These are phyloP conservation scores for Scrobipalpa atriplicella DNA, from an alignment of 2,888 invertebrate genomes.

Conservation along the genomic window DNA sequence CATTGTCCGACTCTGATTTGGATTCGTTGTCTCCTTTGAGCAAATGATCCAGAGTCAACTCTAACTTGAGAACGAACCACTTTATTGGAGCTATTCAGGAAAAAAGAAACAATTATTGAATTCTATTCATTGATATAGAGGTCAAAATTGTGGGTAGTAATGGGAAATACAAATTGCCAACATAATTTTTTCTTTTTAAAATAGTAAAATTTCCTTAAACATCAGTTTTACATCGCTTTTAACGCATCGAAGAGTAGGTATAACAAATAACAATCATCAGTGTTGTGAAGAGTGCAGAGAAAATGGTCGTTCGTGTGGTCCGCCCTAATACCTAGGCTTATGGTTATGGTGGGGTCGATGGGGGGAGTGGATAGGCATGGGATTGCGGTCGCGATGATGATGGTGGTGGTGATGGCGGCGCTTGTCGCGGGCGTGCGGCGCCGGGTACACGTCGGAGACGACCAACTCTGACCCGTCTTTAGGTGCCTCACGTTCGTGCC, in stretches of 20 bases:
- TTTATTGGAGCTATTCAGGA: not conserved
- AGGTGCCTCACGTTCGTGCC: constrained; percentile 80
- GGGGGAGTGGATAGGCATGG: constrained; percentile 69
- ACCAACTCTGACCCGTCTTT: constrained; percentile 90
- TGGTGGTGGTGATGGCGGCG: constrained; percentile 89
- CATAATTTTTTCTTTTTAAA: too few relatives aligned
- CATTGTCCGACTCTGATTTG: constrained; percentile 30
- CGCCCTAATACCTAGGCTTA: constrained; percentile 71
- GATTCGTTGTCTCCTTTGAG: constrained; percentile 19
- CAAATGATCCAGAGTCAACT: constrained; percentile 21
- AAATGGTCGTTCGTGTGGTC: constrained; percentile 5
- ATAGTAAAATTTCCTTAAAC: too few relatives aligned
- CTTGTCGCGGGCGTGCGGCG: constrained; percentile 77
- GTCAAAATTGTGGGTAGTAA: constrained; percentile 33
- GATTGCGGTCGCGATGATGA: constrained; percentile 86
- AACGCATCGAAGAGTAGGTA: too few relatives aligned
- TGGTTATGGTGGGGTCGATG: constrained; percentile 80
- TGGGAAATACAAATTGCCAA: not conserved
- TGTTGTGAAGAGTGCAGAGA: not conserved
- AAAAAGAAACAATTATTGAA: constrained; percentile 34
- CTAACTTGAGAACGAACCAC: not conserved
- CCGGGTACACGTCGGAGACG: constrained; percentile 85
- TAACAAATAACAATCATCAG: too few relatives aligned
- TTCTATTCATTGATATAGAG: constrained; percentile 36
- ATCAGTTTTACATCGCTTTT: too few relatives aligned